These are phyloP conservation scores for Melipona quadrifasciata DNA, from an alignment of 1,140 invertebrate species.

Conservation along the genomic window DNA sequence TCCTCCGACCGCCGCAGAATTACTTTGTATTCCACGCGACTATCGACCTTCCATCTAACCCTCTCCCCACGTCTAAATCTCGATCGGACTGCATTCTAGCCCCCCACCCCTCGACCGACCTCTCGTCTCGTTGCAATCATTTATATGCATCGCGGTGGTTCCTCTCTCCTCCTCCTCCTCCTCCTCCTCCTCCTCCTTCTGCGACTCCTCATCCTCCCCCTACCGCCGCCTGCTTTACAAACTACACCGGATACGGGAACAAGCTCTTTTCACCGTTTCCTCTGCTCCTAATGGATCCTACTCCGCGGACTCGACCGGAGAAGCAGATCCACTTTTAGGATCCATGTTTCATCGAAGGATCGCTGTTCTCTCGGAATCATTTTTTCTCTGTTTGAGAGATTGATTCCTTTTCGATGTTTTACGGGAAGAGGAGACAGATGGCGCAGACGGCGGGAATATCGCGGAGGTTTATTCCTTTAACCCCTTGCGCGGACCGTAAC, in stretches of 20 bases:
- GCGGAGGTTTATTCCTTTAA: too few species aligned
- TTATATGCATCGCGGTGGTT: conserved; percentile 65
- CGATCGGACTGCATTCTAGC: conserved; percentile 37
- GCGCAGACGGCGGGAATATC: too few species aligned
- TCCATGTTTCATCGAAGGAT: not conserved
- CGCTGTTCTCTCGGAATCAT: too few species aligned
- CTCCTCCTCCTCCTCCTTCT: too few species aligned
- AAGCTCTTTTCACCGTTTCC: conserved; percentile 61
- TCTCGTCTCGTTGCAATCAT: conserved; percentile 49
- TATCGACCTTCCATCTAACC: conserved; percentile 53
- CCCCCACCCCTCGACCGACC: not conserved
- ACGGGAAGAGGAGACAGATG: too few species aligned
- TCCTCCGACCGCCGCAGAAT: not conserved
- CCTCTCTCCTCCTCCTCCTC: not conserved
- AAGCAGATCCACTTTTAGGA: not conserved
- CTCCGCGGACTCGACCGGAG: conserved; percentile 30
- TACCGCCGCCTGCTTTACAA: conserved; percentile 43
- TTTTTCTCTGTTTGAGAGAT: too few species aligned
- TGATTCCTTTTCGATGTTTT: too few species aligned
- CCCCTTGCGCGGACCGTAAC: too few species aligned
- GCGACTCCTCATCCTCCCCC: too few species aligned
- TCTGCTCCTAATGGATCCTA: not conserved
- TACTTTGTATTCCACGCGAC: conserved; percentile 45
- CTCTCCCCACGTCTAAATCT: conserved; percentile 62
- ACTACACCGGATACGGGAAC: conserved; percentile 60